Conservation (phyloP, 2,113 vertebrate genomes). For the Rhynchomys soricoides region DNA sequence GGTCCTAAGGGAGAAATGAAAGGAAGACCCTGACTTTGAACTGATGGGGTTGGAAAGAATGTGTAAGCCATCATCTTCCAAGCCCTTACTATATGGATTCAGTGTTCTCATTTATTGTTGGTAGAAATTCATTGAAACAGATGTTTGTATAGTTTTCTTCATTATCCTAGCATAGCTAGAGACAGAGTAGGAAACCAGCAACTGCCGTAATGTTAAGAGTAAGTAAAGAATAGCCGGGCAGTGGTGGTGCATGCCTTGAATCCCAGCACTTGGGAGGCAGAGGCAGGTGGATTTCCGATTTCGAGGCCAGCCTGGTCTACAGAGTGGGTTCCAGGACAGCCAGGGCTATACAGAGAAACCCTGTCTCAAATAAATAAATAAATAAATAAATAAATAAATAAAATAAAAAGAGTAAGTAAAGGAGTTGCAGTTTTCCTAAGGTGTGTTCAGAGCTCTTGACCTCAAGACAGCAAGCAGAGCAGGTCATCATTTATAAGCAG, state of each 20-base stretch:
- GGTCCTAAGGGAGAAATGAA: neutral
- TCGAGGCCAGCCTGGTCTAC: too few species aligned
- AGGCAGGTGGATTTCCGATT: too few species aligned
- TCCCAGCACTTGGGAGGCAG: too few species aligned
- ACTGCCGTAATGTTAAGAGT: neutral
- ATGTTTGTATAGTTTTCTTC: neutral
- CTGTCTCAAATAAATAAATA: too few species aligned
- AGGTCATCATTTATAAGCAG: neutral
- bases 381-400: too few species aligned
- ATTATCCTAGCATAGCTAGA: neutral
- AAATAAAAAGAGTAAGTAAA: too few species aligned
- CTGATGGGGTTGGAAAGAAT: neutral
- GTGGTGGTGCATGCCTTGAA: too few species aligned
- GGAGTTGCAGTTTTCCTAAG: neutral
- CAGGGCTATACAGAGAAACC: too few species aligned
- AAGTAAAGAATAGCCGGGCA: too few species aligned
- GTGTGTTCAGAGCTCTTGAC: neutral
- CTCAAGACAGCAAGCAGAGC: neutral
- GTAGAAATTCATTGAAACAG: neutral
- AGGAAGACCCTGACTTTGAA: conserved; percentile 7
- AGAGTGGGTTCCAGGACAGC: too few species aligned
- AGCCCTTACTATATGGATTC: neutral
- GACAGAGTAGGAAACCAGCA: neutral
- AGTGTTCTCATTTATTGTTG: neutral
- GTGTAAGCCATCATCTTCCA: neutral